phyloP scores from a whole-genome alignment of 2,113 vertebrate genomes.

The Fregata magnificens region DNA sequence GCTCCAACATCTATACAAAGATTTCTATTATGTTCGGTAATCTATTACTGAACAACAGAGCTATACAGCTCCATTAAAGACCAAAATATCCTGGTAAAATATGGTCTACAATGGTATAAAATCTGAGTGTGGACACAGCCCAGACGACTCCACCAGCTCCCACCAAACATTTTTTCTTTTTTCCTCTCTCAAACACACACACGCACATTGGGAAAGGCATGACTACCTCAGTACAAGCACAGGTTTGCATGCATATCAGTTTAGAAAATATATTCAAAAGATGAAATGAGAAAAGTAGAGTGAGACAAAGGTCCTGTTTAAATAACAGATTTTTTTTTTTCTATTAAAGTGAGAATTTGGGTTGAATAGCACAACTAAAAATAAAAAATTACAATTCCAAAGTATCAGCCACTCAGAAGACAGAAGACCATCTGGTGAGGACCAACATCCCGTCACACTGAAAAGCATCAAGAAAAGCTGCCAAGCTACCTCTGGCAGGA shows the following conservation, averaged over 20 bases:
- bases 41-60: not conserved
- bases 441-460: not conserved
- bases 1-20: not conserved
- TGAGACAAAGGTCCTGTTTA: not conserved
- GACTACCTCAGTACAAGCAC: not conserved
- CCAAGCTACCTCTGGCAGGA: not conserved
- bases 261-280: not conserved
- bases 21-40: not conserved
- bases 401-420: not conserved
- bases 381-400: not conserved
- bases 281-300: not conserved
- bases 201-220: fast-evolving
- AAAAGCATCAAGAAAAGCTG: not conserved
- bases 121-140: not conserved
- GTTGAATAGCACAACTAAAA: not conserved
- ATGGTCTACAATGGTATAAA: fast-evolving
- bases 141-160: not conserved
- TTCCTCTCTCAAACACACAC: not conserved
- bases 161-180: not conserved
- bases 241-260: not conserved
- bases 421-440: not conserved
- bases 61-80: not conserved
- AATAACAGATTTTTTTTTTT: not conserved
- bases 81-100: not conserved
- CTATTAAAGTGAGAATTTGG: not conserved